Percentiles rank a stretch among this genome's conserved stretches.
Evolutionary conservation across 2,797 vertebrate genomes (phyloP).

Genomic region (Pseudopleuronectes americanus): DNA sequence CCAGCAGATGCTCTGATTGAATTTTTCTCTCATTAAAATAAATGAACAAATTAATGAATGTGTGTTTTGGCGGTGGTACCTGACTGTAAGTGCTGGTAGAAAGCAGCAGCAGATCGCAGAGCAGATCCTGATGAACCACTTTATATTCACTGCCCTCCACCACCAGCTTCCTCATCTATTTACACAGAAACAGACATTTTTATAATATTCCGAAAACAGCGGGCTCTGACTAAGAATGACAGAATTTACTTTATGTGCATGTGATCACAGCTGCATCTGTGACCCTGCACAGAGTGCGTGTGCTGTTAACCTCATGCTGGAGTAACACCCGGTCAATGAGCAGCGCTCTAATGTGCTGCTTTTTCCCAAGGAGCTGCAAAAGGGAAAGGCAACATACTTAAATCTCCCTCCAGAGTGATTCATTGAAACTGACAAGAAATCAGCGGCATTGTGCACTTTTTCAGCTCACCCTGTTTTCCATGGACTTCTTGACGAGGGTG

Average conservation of each 20-base stretch:
- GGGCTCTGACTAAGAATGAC: neutral
- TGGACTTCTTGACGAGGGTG: slow-evolving; percentile 96
- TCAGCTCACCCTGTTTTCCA: slow-evolving; percentile 95
- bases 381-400: slow-evolving; percentile 16
- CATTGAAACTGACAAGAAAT: slow-evolving; percentile 42
- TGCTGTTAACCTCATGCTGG: slow-evolving; percentile 92
- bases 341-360: slow-evolving; percentile 93
- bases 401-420: slow-evolving; percentile 23
- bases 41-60: slow-evolving; percentile 7
- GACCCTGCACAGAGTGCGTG: neutral
- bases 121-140: slow-evolving; percentile 91
- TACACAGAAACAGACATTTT: slow-evolving; percentile 19
- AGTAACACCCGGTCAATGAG: slow-evolving; percentile 95
- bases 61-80: slow-evolving; percentile 74
- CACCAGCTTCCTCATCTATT: slow-evolving; percentile 92
- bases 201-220: slow-evolving; percentile 1
- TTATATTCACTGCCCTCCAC: slow-evolving; percentile 96
- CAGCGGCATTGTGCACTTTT: slow-evolving; percentile 14
- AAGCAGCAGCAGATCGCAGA: slow-evolving; percentile 92
- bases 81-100: slow-evolving; percentile 97
- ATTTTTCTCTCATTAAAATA: slow-evolving; percentile 15
- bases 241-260: neutral
- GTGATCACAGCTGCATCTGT: neutral
- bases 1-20: slow-evolving; percentile 30
- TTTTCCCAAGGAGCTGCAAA: slow-evolving; percentile 92